Percentiles rank a stretch among this genome's conserved stretches.
phyloP scores from a whole-genome alignment of 2,797 vertebrate species.

The Mormyrus proboscirostris region DNA sequence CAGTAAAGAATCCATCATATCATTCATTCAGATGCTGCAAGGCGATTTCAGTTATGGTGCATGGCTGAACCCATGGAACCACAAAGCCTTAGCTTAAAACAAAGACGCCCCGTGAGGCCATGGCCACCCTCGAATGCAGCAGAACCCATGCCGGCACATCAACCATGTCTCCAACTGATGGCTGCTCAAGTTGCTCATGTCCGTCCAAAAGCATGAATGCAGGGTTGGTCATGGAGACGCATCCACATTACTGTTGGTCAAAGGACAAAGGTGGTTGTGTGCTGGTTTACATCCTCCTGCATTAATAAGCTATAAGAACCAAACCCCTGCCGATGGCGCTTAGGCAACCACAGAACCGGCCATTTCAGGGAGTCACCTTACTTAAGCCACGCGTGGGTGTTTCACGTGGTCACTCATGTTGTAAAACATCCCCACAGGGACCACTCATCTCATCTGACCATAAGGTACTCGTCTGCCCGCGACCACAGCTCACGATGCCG shows the following conservation, averaged over 20 bases:
- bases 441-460: neutral
- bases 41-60: neutral
- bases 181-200: neutral
- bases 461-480: neutral
- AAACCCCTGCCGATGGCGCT: neutral
- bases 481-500: neutral
- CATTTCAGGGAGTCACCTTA: neutral
- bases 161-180: neutral
- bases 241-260: neutral
- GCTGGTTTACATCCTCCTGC: neutral
- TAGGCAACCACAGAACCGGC: neutral
- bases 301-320: neutral
- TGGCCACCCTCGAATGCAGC: neutral
- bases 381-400: neutral
- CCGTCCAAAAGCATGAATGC: neutral
- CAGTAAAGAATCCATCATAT: neutral
- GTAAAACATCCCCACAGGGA: neutral
- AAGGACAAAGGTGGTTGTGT: neutral
- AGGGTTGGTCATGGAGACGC: neutral
- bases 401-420: neutral
- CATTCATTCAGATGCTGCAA: neutral
- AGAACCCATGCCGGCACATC: neutral
- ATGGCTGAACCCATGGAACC: neutral
- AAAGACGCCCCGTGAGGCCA: neutral
- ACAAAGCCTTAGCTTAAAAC: neutral